Evolutionary conservation across 2,888 invertebrate species (phyloP), one percentile per base, ranked within the genome.

Genomic region (Eumerus sabulonum): DNA sequence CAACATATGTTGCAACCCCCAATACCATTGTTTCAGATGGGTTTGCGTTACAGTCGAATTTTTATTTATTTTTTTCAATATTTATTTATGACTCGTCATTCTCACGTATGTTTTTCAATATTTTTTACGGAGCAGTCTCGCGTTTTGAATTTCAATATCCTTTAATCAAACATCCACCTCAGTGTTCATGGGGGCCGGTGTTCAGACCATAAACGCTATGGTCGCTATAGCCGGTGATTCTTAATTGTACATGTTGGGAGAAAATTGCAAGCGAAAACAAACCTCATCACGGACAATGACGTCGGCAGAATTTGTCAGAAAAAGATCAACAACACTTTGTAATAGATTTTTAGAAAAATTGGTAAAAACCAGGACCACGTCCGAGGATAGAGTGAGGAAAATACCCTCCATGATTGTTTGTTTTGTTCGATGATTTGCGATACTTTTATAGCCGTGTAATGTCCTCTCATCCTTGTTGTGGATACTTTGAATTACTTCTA

Each of bases 341-440:
- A 62, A 67, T 53, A 57, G 53, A 67, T 62, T 63, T 63, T 63
- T 68, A 48, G 53, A 77, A 67, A 73, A 68, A 77, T 66, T 72
- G 27, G 7, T 27, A 9, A 59, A 63, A 67, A 68, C 67, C 63
- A 67, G 67, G 67, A 67, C 62, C 66, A 57, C 67, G 51, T 35
- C 18, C 16, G 13, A 16, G 44, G 1, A 5, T n/a, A 40, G 11
- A 47, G 36, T n/a, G 51, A 35, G 47, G 16, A 62, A 56, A 54
- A 60, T 50, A 70, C 72, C 68, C 42, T 56, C 50, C 14, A 77
- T 72, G 72, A 82, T 77, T 82, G 54, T 68, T 72, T 70, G 63
- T 73, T 82, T 82, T 82, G 64, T 68, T 62, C 59, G 71, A 54
- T 76, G 82, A 82, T 82, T 79, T 82, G 62, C 72, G 74, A 47